These are phyloP conservation scores for Manacus vitellinus DNA, from an alignment of 2,113 vertebrate species.

Conservation along the genomic window DNA sequence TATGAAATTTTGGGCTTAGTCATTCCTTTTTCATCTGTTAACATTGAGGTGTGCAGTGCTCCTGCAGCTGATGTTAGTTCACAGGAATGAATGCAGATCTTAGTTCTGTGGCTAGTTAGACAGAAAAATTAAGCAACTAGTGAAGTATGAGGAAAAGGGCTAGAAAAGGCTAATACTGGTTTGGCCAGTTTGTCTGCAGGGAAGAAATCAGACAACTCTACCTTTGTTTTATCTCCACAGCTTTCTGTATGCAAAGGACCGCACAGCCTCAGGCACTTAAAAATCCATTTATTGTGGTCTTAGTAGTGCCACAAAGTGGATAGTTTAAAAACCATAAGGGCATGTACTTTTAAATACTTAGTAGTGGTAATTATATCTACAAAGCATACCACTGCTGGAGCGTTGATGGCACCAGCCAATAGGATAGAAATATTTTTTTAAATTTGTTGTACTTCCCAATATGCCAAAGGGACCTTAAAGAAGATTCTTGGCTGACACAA, in stretches of 20 bases:
- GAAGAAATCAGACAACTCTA: not conserved
- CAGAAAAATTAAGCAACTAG: not conserved
- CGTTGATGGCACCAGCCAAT: not conserved
- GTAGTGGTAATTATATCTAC: slow-evolving; percentile 1
- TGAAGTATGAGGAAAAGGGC: not conserved
- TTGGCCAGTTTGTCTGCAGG: not conserved
- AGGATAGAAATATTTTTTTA: not conserved
- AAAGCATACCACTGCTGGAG: slow-evolving; percentile 18
- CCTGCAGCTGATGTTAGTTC: not conserved
- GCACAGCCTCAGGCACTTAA: slow-evolving; percentile 15
- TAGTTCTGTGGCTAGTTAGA: not conserved
- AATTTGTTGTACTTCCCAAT: not conserved
- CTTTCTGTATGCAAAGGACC: not conserved
- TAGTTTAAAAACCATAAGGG: not conserved
- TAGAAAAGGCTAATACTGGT: not conserved
- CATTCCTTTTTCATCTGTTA: not conserved
- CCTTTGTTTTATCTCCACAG: not conserved
- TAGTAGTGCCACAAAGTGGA: slow-evolving; percentile 7
- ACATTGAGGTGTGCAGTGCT: not conserved
- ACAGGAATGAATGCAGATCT: not conserved
- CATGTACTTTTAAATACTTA: slow-evolving; percentile 38
- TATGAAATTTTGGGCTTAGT: not conserved
- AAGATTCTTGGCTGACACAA: slow-evolving; percentile 32
- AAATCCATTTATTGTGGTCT: slow-evolving; percentile 14
- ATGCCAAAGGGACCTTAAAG: slow-evolving; percentile 3